These are phyloP conservation scores for Danio rerio DNA, from an alignment of 2,113 vertebrate genomes.

Conservation along the genomic window DNA sequence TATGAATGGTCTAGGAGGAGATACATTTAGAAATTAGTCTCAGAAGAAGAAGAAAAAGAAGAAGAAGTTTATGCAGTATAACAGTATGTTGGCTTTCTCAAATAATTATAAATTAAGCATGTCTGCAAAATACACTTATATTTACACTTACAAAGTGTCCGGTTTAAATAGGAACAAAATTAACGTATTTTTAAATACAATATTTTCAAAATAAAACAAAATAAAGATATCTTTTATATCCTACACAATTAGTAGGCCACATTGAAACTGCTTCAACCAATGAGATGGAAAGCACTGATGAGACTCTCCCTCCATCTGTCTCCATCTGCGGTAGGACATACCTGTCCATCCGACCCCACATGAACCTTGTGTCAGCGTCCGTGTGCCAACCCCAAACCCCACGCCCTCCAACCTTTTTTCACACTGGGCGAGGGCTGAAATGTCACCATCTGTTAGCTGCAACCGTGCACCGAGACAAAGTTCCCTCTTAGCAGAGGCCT, in stretches of 20 bases:
- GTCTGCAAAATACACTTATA: background rate
- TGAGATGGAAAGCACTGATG: background rate
- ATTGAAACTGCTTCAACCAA: background rate
- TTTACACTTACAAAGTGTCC: background rate
- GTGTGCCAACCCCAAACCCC: slow-evolving; percentile 40
- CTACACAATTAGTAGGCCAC: background rate
- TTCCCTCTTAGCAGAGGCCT: slow-evolving; percentile 43
- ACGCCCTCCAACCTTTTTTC: slow-evolving; percentile 42
- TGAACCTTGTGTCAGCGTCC: slow-evolving; percentile 36
- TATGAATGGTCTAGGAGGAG: no score
- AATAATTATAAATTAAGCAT: background rate
- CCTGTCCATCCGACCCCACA: slow-evolving; percentile 40
- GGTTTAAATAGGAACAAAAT: no score
- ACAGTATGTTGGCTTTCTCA: no score
- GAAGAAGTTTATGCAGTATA: no score
- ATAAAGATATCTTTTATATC: no score
- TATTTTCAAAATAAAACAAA: no score
- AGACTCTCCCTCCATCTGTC: slow-evolving; percentile 22
- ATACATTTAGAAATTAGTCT: no score
- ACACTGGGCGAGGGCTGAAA: slow-evolving; percentile 55
- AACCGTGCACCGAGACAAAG: slow-evolving; percentile 48
- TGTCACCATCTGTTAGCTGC: slow-evolving; percentile 66
- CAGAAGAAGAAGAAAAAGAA: no score
- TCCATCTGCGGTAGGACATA: slow-evolving; percentile 31
- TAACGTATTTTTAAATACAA: no score